Percentiles rank a stretch among this genome's conserved stretches.
These are phyloP conservation scores for Darevskia mixta DNA, from an alignment of 2,797 vertebrate species.

Conservation along the genomic window DNA sequence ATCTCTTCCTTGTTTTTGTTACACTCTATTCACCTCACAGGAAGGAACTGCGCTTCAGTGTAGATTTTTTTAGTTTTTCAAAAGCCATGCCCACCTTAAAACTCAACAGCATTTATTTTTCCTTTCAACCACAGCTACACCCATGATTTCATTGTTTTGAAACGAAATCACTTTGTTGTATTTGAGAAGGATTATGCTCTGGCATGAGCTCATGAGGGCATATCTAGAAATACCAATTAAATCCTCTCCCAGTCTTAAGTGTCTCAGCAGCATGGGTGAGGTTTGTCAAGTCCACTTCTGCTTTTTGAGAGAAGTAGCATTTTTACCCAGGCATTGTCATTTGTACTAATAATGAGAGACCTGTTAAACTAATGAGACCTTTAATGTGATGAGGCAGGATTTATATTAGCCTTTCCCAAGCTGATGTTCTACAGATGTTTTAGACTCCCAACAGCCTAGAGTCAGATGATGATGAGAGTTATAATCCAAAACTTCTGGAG, in stretches of 20 bases:
- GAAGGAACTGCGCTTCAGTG: constrained; percentile 27
- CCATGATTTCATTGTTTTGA: constrained; percentile 54
- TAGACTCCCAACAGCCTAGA: no score
- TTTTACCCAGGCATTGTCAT: neutral
- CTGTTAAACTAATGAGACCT: neutral
- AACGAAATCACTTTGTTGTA: constrained; percentile 71
- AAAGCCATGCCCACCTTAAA: constrained; percentile 20
- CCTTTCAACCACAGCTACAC: constrained; percentile 58
- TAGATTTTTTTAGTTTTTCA: constrained; percentile 54
- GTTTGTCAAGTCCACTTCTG: constrained; percentile 48
- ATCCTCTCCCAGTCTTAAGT: constrained; percentile 73
- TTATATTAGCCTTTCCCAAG: neutral
- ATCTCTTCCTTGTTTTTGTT: constrained; percentile 43
- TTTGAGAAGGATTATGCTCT: constrained; percentile 75
- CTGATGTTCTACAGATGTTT: neutral
- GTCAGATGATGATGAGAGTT: no score
- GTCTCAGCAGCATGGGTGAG: constrained; percentile 65
- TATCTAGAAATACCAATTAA: constrained; percentile 79
- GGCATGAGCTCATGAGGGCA: constrained; percentile 73
- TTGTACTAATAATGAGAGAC: neutral
- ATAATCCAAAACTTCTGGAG: no score
- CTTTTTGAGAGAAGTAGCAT: constrained; percentile 61
- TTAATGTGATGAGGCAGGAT: neutral
- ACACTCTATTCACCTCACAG: constrained; percentile 50
- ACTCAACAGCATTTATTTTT: constrained; percentile 53